phyloP scores from a whole-genome alignment of 2,888 invertebrate genomes.

The Melinaea menophilus region DNA sequence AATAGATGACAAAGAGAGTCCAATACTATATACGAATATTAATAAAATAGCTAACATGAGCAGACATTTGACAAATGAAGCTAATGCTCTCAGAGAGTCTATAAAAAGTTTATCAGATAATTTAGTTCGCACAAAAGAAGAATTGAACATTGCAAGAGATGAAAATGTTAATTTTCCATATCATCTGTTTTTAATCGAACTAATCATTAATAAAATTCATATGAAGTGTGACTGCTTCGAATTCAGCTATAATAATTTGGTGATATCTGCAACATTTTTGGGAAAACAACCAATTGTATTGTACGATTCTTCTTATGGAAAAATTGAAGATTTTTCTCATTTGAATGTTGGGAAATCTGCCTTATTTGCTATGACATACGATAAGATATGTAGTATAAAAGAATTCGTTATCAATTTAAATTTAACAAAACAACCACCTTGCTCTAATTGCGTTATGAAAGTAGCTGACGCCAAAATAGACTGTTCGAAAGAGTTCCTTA shows the following conservation, averaged over 20 bases:
- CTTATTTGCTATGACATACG: conserved; percentile 71
- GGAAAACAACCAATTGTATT: conserved; percentile 63
- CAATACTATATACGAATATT: conserved; percentile 49
- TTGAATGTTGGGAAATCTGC: conserved; percentile 68
- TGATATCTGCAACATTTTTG: conserved; percentile 62
- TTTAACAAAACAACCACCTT: conserved; percentile 66
- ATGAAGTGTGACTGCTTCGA: conserved; percentile 75
- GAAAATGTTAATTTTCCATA: conserved; percentile 62
- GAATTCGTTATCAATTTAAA: conserved; percentile 58
- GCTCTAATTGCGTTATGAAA: conserved; percentile 60
- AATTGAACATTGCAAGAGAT: conserved; percentile 38
- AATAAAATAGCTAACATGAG: conserved; percentile 66
- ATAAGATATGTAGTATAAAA: conserved; percentile 63
- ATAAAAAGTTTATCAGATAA: conserved; percentile 60
- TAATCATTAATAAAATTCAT: conserved; percentile 68
- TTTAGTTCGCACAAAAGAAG: conserved; percentile 56
- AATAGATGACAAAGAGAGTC: conserved; percentile 38
- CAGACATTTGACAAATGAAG: conserved; percentile 62
- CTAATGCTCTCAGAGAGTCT: conserved; percentile 60
- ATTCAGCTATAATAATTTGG: conserved; percentile 62
- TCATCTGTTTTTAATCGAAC: conserved; percentile 66
- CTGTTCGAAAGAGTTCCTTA: conserved; percentile 56
- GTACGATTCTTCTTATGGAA: conserved; percentile 62
- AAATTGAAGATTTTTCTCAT: conserved; percentile 56
- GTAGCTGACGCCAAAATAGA: conserved; percentile 65